A percentile compares a stretch with the other conserved stretches of the same genome.
These are phyloP conservation scores for Dipodomys spectabilis DNA, from an alignment of 2,113 vertebrate species.

Conservation along the genomic window DNA sequence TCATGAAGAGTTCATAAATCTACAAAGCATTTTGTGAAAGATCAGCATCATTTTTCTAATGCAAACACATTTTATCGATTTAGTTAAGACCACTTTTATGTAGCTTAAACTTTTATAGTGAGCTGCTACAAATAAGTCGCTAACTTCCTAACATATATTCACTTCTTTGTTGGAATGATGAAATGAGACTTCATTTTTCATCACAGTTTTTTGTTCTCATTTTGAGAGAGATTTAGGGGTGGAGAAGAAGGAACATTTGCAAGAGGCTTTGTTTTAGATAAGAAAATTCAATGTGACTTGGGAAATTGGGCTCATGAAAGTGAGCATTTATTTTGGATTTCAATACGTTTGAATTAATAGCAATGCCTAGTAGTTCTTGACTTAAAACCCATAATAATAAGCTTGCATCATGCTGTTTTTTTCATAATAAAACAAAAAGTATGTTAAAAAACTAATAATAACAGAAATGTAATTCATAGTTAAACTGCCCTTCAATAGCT, in stretches of 20 bases:
- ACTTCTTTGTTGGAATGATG: slow-evolving; percentile 34
- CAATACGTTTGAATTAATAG: slow-evolving; percentile 57
- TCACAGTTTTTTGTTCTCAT: slow-evolving; percentile 37
- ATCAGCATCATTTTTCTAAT: slow-evolving; percentile 32
- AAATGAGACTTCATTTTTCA: slow-evolving; percentile 52
- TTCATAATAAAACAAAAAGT: slow-evolving; percentile 67
- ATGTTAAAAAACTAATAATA: slow-evolving; percentile 65
- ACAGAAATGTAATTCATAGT: slow-evolving; percentile 63
- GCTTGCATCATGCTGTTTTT: slow-evolving; percentile 68
- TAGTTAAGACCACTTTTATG: slow-evolving; percentile 42
- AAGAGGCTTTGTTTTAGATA: slow-evolving; percentile 49
- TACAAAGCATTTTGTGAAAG: slow-evolving; percentile 62
- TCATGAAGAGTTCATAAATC: slow-evolving; percentile 47
- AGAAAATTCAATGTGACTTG: slow-evolving; percentile 52
- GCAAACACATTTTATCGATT: neutral
- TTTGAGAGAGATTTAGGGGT: slow-evolving; percentile 59
- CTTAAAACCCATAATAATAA: slow-evolving; percentile 70
- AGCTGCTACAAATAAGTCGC: slow-evolving; percentile 39
- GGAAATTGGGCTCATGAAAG: slow-evolving; percentile 56
- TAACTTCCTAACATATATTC: slow-evolving; percentile 21
- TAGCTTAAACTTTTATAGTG: neutral
- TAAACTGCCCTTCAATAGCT: slow-evolving; percentile 13
- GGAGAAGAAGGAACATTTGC: slow-evolving; percentile 27
- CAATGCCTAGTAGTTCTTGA: slow-evolving; percentile 56
- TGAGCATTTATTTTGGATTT: slow-evolving; percentile 73